A percentile compares a stretch with the other conserved stretches of the same genome.
Conservation (phyloP, 2,113 vertebrate species). For the Caranx ignobilis region DNA sequence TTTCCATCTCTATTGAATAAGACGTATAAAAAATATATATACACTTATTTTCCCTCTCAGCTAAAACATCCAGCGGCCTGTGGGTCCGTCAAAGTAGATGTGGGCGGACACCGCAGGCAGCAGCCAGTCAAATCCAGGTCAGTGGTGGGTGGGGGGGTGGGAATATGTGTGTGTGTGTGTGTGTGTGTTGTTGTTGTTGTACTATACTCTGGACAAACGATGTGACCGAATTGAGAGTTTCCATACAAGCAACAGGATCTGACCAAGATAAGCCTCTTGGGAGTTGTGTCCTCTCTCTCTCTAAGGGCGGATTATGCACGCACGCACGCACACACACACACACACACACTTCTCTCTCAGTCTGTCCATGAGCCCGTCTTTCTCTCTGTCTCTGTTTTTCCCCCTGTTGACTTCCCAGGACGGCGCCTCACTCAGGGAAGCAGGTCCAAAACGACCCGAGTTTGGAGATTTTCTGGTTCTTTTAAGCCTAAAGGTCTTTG, state of each 20-base stretch:
- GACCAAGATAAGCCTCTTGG: constrained; percentile 80
- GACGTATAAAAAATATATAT: not conserved
- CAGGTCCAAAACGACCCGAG: constrained; percentile 35
- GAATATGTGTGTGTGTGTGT: constrained; percentile 19
- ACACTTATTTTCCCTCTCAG: constrained; percentile 31
- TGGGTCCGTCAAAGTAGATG: constrained; percentile 38
- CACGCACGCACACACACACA: constrained; percentile 28
- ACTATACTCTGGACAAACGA: constrained; percentile 52
- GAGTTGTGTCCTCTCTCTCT: constrained; percentile 64
- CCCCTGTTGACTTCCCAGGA: constrained; percentile 25
- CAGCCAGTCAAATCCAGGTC: constrained; percentile 81
- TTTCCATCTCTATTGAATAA: not conserved
- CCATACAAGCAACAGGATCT: constrained; percentile 74
- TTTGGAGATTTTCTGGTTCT: constrained; percentile 64
- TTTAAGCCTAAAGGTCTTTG: constrained; percentile 55
- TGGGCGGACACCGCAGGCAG: constrained; percentile 61
- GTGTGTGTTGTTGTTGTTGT: constrained; percentile 11
- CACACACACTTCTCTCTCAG: constrained; percentile 13
- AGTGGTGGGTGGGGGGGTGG: constrained; percentile 33
- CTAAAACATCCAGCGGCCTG: constrained; percentile 38
- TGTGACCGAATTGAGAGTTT: constrained; percentile 71
- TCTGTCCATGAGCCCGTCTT: constrained; percentile 59
- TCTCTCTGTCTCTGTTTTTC: constrained; percentile 18
- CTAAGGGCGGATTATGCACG: constrained; percentile 69
- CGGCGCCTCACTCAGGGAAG: constrained; percentile 41